phyloP scores from a whole-genome alignment of 2,888 invertebrate species.

The Cosmia pyralina region DNA sequence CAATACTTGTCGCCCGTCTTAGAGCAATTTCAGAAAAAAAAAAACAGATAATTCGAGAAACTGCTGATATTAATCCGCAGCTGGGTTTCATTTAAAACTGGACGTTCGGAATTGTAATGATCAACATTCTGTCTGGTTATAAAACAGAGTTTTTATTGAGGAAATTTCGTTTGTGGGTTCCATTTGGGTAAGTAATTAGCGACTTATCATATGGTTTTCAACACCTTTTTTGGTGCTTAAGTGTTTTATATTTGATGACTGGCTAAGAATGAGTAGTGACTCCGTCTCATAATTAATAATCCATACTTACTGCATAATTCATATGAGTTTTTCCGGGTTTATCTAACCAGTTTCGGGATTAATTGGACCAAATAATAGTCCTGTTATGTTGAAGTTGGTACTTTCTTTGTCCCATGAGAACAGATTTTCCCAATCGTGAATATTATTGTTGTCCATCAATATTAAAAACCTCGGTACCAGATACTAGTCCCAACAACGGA shows the following conservation, averaged over 20 bases:
- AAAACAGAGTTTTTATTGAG: constrained; percentile 22
- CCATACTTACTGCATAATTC: neutral
- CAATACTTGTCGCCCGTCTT: constrained; percentile 66
- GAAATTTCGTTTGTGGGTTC: constrained; percentile 16
- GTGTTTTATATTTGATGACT: neutral
- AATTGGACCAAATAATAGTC: neutral
- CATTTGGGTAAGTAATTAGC: constrained; percentile 13
- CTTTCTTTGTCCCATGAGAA: neutral
- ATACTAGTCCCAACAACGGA: neutral
- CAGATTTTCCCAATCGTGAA: neutral
- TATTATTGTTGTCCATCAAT: neutral
- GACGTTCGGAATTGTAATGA: constrained; percentile 31
- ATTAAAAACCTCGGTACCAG: neutral
- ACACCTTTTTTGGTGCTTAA: neutral
- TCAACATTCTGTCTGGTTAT: constrained; percentile 40
- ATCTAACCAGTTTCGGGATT: neutral
- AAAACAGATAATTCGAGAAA: constrained; percentile 56
- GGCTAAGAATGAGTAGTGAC: neutral
- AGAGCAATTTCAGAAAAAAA: constrained; percentile 66
- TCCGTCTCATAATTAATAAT: too few species aligned
- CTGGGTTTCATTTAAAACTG: constrained; percentile 51
- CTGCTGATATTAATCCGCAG: constrained; percentile 52
- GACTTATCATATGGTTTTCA: neutral
- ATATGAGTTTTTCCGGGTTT: neutral
- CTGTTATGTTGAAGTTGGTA: neutral